Evolutionary conservation across 2,113 vertebrate species (phyloP), one percentile per base, ranked within the genome.

Genomic region (Gymnogyps californianus): DNA sequence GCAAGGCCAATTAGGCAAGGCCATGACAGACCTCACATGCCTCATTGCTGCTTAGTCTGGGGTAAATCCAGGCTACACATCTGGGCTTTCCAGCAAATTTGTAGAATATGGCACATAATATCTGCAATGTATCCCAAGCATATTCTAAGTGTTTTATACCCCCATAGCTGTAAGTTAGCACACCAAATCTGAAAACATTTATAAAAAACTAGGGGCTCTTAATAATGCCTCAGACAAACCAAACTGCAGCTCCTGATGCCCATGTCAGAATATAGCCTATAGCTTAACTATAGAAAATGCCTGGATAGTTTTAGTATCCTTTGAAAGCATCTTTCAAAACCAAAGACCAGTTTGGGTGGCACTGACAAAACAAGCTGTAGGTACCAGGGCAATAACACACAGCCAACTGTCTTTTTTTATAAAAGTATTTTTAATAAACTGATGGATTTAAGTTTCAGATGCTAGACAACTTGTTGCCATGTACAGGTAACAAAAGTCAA

Each of bases 381-480:
- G 40, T 72, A 91, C 5, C 83, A 67, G 22, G 8, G 22, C 54
- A 93, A 13, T 40, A 91, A 85, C 36, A 54, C 57, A 20, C 5
- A 88, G 58, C 8, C 89, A 55, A 42, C 8, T 12, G 24, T 22
- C 24, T 38, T 96, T 97, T 98, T 97, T 96, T 98, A 98, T 62
- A 98, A 98, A 98, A 98, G 97, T 98, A 97, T 95, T 97, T 98
- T 98, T 98, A 98, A 98, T 98, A 98, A 98, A 98, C 96, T 26
- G 96, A 98, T 98, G 98, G 97, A 98, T 98, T 98, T 98, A 98
- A 98, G 96, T 98, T 97, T 98, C 96, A 98, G 97, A 98, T 98
- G 97, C 97, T 97, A 98, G 95, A 96, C 94, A 98, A 97, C 96
- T 90, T 95, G 94, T 97, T 97, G 97, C 97, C 97, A 90, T 98